Percentiles rank a stretch among this genome's conserved stretches.
phyloP scores from a whole-genome alignment of 2,888 invertebrate species.

The Drosophila mimica region DNA sequence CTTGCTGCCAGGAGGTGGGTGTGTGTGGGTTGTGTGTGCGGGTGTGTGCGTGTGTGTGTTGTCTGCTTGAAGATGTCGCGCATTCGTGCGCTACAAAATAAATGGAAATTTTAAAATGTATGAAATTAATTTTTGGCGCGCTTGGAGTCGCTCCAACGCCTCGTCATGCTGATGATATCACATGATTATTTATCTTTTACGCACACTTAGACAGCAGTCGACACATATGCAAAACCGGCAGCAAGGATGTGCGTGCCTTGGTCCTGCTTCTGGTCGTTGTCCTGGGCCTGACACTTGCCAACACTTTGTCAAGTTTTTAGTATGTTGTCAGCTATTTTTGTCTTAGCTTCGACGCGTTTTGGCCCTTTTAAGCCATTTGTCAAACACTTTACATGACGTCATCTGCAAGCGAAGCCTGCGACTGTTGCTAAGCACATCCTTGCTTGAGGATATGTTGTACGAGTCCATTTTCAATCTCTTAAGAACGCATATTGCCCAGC shows the following conservation, averaged over 20 bases:
- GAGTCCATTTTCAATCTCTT: conserved; percentile 8
- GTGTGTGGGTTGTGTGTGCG: conserved; percentile 8
- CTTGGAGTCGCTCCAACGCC: conserved; percentile 52
- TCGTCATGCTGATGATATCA: conserved; percentile 65
- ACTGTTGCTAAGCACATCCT: conserved; percentile 23
- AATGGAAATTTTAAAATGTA: conserved; percentile 82
- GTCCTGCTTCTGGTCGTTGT: background rate
- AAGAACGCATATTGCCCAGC: background rate
- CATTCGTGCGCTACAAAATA: conserved; percentile 78
- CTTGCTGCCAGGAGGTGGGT: background rate
- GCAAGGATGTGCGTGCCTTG: conserved; percentile 49
- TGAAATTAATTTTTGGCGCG: conserved; percentile 77
- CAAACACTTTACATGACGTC: conserved; percentile 74
- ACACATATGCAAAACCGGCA: conserved; percentile 70
- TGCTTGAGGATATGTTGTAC: conserved; percentile 1
- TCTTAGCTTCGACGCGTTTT: conserved; percentile 39
- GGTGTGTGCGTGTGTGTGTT: conserved; percentile 17
- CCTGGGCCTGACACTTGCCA: conserved; percentile 75
- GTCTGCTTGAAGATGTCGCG: conserved; percentile 71
- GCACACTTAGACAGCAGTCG: conserved; percentile 71
- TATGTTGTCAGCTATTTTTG: conserved; percentile 70
- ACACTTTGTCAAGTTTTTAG: conserved; percentile 81
- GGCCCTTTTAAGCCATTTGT: conserved; percentile 74
- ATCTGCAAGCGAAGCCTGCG: conserved; percentile 47
- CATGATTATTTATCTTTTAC: conserved; percentile 80